A percentile compares a stretch with the other conserved stretches of the same genome.
These are phyloP conservation scores for Syngnathus typhle DNA, from an alignment of 2,113 vertebrate species.

Conservation along the genomic window DNA sequence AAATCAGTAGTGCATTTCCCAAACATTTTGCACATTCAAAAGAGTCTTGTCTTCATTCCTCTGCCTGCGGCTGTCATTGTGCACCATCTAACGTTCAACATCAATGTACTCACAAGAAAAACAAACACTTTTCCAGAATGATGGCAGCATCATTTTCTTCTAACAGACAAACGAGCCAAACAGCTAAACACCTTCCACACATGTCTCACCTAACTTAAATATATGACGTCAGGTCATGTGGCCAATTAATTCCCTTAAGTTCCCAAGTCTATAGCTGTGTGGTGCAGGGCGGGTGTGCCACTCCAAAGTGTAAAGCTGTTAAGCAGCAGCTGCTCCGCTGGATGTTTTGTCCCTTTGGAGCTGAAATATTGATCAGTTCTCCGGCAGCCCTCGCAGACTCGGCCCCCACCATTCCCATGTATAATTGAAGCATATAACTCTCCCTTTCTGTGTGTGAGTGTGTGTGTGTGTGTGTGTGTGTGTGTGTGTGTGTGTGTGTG, in stretches of 20 bases:
- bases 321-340: conserved; percentile 58
- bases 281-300: conserved; percentile 41
- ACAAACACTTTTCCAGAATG: neutral
- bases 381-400: conserved; percentile 34
- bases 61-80: neutral
- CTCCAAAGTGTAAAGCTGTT: conserved; percentile 61
- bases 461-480: conserved; percentile 34
- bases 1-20: too few relatives aligned
- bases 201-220: conserved; percentile 40
- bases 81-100: neutral
- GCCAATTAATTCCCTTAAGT: conserved; percentile 22
- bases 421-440: conserved; percentile 65
- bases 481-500: neutral
- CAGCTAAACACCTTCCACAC: conserved; percentile 32
- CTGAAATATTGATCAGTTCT: conserved; percentile 68
- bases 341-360: conserved; percentile 59
- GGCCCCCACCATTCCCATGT: conserved; percentile 41
- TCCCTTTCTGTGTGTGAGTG: conserved; percentile 22
- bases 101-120: neutral
- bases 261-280: conserved; percentile 27
- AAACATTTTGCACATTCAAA: too few relatives aligned
- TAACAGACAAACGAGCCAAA: conserved; percentile 37
- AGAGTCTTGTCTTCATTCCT: too few relatives aligned
- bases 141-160: neutral
- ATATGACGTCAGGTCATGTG: conserved; percentile 28